Evolutionary conservation across 2,797 vertebrate species (phyloP).

Genomic region (Oreortyx pictus): DNA sequence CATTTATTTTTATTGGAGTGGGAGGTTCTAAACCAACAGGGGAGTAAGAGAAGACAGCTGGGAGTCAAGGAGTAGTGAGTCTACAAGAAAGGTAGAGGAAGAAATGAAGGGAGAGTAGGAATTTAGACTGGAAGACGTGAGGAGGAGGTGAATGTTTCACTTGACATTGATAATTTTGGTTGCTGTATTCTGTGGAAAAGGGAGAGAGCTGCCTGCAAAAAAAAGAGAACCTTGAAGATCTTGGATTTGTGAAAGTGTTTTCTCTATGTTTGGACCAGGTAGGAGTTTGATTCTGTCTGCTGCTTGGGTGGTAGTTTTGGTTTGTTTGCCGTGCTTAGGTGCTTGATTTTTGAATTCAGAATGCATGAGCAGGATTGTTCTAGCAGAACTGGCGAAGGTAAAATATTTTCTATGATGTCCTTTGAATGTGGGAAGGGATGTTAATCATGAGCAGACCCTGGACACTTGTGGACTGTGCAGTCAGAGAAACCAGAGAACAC

Average conservation of each 20-base stretch:
- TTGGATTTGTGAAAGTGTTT: background rate
- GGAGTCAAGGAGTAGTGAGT: background rate
- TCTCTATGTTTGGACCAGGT: background rate
- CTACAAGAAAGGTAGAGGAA: background rate
- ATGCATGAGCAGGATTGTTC: background rate
- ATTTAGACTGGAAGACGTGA: background rate
- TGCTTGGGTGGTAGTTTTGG: background rate
- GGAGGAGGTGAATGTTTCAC: background rate
- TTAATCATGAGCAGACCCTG: background rate
- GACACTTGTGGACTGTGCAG: background rate
- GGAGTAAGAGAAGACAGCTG: background rate
- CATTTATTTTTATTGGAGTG: background rate
- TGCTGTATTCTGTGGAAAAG: background rate
- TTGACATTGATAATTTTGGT: background rate
- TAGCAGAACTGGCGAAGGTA: background rate
- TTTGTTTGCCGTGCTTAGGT: background rate
- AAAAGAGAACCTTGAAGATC: background rate
- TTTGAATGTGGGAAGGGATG: background rate
- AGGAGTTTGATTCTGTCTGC: background rate
- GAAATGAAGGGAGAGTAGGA: background rate
- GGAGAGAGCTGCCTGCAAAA: accelerated
- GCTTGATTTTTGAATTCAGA: background rate
- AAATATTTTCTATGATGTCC: background rate
- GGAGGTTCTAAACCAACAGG: background rate
- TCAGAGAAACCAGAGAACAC: background rate